Percentiles rank a stretch among this genome's conserved stretches.
phyloP scores from a whole-genome alignment of 2,113 vertebrate genomes.

The Hyla sarda region DNA sequence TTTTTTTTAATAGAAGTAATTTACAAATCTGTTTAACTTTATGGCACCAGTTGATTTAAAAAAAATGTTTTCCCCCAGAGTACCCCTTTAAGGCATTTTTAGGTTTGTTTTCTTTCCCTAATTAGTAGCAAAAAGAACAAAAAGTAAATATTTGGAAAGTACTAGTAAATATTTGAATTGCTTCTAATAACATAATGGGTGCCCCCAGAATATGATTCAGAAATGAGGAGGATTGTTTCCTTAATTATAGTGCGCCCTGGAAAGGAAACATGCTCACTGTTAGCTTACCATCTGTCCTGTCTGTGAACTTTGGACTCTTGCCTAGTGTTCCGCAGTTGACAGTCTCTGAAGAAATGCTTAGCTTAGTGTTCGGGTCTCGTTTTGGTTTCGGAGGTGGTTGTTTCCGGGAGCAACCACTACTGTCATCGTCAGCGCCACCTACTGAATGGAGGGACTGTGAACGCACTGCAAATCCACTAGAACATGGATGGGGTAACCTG shows the following conservation, averaged over 20 bases:
- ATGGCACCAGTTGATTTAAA: too few relatives aligned
- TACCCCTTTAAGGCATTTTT: neutral
- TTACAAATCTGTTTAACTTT: too few relatives aligned
- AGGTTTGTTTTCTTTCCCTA: neutral
- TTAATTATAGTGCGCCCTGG: neutral
- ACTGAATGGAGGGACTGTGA: slow-evolving; percentile 96
- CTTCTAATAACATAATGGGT: neutral
- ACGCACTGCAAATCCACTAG: slow-evolving; percentile 89
- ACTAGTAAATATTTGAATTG: neutral
- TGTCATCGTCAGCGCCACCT: slow-evolving; percentile 86
- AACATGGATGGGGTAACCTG: slow-evolving; percentile 84
- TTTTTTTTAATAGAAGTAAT: too few relatives aligned
- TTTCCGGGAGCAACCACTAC: slow-evolving; percentile 83
- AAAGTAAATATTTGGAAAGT: neutral
- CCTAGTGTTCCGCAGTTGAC: slow-evolving; percentile 78
- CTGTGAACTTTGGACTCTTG: slow-evolving; percentile 77
- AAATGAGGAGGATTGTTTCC: neutral
- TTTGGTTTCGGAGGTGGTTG: slow-evolving; percentile 95
- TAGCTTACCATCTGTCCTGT: slow-evolving; percentile 80
- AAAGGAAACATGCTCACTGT: neutral
- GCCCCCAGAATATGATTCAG: neutral
- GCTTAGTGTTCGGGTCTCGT: slow-evolving; percentile 92
- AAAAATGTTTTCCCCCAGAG: too few relatives aligned
- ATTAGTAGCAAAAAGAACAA: neutral
- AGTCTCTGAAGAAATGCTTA: slow-evolving; percentile 92